Evolutionary conservation across 2,113 vertebrate species (phyloP), one percentile per base, ranked within the genome.

Genomic region (Catagonus wagneri): DNA sequence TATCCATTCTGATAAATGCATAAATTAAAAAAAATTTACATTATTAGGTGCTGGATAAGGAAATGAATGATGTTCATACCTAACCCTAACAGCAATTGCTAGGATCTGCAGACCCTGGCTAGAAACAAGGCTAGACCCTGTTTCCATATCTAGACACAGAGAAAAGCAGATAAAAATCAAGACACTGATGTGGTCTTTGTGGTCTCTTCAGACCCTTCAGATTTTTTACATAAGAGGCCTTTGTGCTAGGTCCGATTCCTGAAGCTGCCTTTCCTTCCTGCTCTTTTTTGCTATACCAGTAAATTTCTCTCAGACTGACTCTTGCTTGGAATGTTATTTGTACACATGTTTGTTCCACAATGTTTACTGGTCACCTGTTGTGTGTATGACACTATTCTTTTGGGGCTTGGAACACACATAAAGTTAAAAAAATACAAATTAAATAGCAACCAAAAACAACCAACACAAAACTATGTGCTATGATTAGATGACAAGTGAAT

Each of bases 401-500:
- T 95, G 65, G 71, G 36, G 71, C 54, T 76, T 63, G 68, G 71
- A 80, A 80, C 9, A 72, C 50, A 90, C 20, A 44, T 89, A 72
- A 89, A 89, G 36, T 66, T 92, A 75, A 96, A 89, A 93, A 86
- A 94, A 78, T 36, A 90, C 75, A 87, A 85, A 85, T 78, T 83
- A 94, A 84, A 65, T 52, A 86, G 39, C 74, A 94, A 78, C 23
- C 50, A 16, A 63, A 87, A 91, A 74, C 19, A 88, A 91, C 22
- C 36, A 83, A 71, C 32, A 60, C 36, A 92, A 86, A 95, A 81
- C 63, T 39, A 15, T 27, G 34, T 60, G 65, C 60, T 84, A 39
- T 95, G 66, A 50, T 75, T 80, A 90, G 56, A 65, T 44, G 69
- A 50, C 56, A 86, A 89, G 36, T 71, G 60, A 60, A 65, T 14